Percentiles rank a stretch among this genome's conserved stretches.
phyloP scores from a whole-genome alignment of 2,113 vertebrate genomes.

The Poeciliopsis occidentalis region DNA sequence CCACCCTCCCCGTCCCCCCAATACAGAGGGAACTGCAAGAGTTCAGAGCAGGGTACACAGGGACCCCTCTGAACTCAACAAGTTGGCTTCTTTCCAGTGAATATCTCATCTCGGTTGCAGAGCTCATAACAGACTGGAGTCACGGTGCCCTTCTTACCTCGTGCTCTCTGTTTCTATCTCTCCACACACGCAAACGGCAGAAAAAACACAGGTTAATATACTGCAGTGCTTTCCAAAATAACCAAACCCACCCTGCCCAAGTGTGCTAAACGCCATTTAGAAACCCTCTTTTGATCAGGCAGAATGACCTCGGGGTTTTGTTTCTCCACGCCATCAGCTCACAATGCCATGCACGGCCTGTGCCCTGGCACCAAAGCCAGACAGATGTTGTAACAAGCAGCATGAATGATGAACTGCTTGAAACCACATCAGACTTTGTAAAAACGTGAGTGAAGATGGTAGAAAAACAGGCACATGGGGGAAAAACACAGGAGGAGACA shows the following conservation, averaged over 20 bases:
- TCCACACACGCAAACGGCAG: conserved; percentile 15
- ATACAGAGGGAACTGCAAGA: conserved; percentile 57
- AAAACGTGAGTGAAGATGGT: conserved; percentile 43
- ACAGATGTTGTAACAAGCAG: conserved; percentile 60
- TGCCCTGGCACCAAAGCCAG: conserved; percentile 53
- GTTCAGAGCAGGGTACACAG: conserved; percentile 75
- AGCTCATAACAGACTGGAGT: conserved; percentile 57
- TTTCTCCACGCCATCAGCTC: conserved; percentile 49
- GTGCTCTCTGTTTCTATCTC: conserved; percentile 2
- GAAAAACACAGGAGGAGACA: conserved; percentile 30
- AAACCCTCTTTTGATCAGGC: conserved; percentile 62
- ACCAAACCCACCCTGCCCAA: conserved; percentile 23
- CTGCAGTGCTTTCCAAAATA: conserved; percentile 57
- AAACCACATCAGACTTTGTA: conserved; percentile 59
- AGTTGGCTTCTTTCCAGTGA: conserved; percentile 60
- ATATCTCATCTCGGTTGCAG: conserved; percentile 65
- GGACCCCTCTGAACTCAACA: conserved; percentile 75
- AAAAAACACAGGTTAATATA: conserved; percentile 40
- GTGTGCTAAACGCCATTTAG: conserved; percentile 41
- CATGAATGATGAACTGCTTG: conserved; percentile 50
- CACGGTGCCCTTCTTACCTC: conserved; percentile 48
- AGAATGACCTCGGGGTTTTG: conserved; percentile 44
- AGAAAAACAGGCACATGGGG: conserved; percentile 37
- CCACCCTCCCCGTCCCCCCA: not conserved
- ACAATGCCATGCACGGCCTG: conserved; percentile 23